phyloP scores from a whole-genome alignment of 2,888 invertebrate genomes.

The Leucoptera coffeella region DNA sequence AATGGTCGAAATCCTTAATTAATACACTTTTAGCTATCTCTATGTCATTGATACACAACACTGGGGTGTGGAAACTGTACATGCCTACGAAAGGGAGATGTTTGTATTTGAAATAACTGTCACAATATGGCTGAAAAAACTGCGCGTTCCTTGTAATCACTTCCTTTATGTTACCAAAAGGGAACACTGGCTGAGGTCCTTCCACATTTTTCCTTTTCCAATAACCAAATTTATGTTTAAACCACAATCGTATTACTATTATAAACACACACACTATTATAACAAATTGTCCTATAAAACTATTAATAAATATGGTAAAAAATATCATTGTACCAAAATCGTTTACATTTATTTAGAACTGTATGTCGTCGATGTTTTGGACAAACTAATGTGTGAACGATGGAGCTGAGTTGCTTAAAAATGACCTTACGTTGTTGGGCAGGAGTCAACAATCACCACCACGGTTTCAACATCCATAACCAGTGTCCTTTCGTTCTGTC shows the following conservation, averaged over 20 bases:
- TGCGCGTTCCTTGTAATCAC: constrained; percentile 49
- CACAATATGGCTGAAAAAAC: constrained; percentile 56
- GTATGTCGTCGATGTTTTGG: too few species aligned
- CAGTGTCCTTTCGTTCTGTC: too few species aligned
- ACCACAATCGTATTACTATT: constrained; percentile 15
- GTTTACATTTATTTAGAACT: too few species aligned
- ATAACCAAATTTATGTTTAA: constrained; percentile 41
- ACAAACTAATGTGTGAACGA: too few species aligned
- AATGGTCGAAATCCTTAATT: constrained; percentile 57
- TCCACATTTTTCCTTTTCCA: constrained; percentile 55
- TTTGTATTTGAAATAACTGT: constrained; percentile 51
- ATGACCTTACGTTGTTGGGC: too few species aligned
- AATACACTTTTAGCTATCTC: constrained; percentile 55
- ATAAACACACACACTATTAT: constrained; percentile 3
- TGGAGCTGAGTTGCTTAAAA: too few species aligned
- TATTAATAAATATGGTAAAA: too few species aligned
- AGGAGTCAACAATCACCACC: too few species aligned
- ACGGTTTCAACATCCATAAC: too few species aligned
- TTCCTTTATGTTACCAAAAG: constrained; percentile 56
- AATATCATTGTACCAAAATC: too few species aligned
- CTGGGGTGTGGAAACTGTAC: constrained; percentile 56
- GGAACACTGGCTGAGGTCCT: constrained; percentile 51
- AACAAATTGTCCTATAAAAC: constrained; percentile 4
- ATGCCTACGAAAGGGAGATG: constrained; percentile 49
- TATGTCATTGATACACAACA: constrained; percentile 57